Percentiles rank a stretch among this genome's conserved stretches.
These are phyloP conservation scores for Dasyurus viverrinus DNA, from an alignment of 2,113 vertebrate species.

Conservation along the genomic window DNA sequence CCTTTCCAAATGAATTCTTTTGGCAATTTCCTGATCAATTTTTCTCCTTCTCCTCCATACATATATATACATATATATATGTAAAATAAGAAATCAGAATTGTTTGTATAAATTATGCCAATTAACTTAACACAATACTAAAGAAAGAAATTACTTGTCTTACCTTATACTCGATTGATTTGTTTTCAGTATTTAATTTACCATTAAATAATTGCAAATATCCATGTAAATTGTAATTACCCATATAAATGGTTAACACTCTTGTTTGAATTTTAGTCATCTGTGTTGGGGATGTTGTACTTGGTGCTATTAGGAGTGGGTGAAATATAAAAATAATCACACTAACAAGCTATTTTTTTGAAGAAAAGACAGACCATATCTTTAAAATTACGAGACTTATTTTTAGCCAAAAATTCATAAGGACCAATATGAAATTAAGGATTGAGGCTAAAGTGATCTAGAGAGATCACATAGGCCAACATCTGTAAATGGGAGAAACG, in stretches of 20 bases:
- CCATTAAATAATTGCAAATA: too few species aligned
- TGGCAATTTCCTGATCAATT: conserved; percentile 52
- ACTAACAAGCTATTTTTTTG: background rate
- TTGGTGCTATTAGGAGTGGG: background rate
- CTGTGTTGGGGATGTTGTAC: background rate
- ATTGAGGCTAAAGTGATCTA: background rate
- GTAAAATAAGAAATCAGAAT: conserved; percentile 26
- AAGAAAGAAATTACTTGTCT: conserved; percentile 1
- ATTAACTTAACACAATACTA: background rate
- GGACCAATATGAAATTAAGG: background rate
- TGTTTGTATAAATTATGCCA: conserved; percentile 24
- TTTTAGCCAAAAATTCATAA: background rate
- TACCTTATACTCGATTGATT: conserved; percentile 3
- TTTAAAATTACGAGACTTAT: background rate
- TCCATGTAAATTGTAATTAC: too few species aligned
- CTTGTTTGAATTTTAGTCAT: background rate
- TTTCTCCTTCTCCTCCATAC: conserved; percentile 37
- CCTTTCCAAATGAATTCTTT: conserved; percentile 60
- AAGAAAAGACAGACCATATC: background rate
- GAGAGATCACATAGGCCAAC: background rate
- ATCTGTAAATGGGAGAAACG: background rate
- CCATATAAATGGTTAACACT: background rate
- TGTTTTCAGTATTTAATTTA: background rate
- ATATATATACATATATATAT: background rate
- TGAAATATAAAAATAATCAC: background rate